These are phyloP conservation scores for Pseudomyrmex flavicornis DNA, from an alignment of 1,140 invertebrate genomes.

Conservation along the genomic window DNA sequence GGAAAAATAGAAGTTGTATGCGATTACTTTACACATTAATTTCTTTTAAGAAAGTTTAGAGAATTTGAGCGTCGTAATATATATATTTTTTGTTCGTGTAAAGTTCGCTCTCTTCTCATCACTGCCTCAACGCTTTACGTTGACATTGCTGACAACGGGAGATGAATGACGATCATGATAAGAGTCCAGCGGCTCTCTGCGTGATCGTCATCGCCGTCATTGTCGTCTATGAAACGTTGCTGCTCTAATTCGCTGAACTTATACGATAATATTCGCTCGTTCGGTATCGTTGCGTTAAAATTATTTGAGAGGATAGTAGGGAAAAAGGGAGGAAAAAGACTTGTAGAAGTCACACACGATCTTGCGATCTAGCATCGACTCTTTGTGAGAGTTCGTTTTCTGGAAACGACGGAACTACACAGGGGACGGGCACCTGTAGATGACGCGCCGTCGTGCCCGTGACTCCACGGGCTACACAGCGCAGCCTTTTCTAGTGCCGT, in stretches of 20 bases:
- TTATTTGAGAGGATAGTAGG: conserved; percentile 20
- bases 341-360: neutral
- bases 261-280: conserved; percentile 36
- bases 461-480: conserved; percentile 87
- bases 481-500: conserved; percentile 92
- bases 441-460: conserved; percentile 59
- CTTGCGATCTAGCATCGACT: neutral
- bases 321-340: too few relatives aligned
- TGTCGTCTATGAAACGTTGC: conserved; percentile 12
- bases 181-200: neutral
- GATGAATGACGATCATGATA: conserved; percentile 39
- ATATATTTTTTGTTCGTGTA: conserved; percentile 20
- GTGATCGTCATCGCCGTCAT: conserved; percentile 14
- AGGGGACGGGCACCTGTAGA: conserved; percentile 38
- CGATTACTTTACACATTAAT: conserved; percentile 32
- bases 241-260: conserved; percentile 1
- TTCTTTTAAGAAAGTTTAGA: conserved; percentile 42
- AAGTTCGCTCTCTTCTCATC: neutral
- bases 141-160: conserved; percentile 20
- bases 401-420: neutral
- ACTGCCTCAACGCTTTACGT: conserved; percentile 46
- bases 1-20: conserved; percentile 63
- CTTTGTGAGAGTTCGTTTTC: neutral
- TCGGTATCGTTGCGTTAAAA: conserved; percentile 62
- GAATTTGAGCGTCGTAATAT: conserved; percentile 10